Base-by-base conservation (phyloP, 2,797 vertebrate genomes). In the Sebastes hopkinsi region DNA sequence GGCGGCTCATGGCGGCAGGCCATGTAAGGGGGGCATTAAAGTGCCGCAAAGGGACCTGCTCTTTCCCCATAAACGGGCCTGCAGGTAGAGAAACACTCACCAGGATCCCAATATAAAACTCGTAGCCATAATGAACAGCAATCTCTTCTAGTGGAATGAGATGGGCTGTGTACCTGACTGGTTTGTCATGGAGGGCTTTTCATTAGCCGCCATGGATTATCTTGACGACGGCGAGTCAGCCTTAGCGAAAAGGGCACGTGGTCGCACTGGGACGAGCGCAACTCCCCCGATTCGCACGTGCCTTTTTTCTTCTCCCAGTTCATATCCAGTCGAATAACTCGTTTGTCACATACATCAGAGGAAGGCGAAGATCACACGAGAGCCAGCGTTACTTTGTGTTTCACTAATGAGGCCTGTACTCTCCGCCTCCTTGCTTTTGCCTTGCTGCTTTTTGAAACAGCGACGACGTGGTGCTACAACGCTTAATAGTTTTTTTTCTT, bases 281-380 rank as follows among this genome's bases (percentile, higher is more conserved):
- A 25, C 88, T 86, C 81, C 59, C 64, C 75, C 81, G 76, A 87
- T 91, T 89, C 88, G 87, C 88, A 83, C 77, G 79, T 75, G 68
- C 82, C 73, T 84, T 88, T 75, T 82, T 88, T 82, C 86, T 87
- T 85, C 77, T 79, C 86, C 81, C 79, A 71, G 85, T 92, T 88
- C 82, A 74, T 91, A 91, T 94, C 88, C 91, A 93, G 88, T 92
- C 7, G 85, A 92, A 91, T 90, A 92, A 92, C 88, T 87, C 89
- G 86, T 93, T 94, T 94, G 92, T 95, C 92, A 91, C 90, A 79
- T 75, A 95, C 93, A 92, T 95, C 94, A 94, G 93, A 95, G 92
- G 87, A 80, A 89, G 85, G 85, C 76, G 75, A 88, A 94, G 93
- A 94, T 95, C 94, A 95, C 82, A 94, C 79, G 80, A 88, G 84